Conservation (phyloP, 1,140 invertebrate species). For the Caenorhabditis remanei region DNA sequence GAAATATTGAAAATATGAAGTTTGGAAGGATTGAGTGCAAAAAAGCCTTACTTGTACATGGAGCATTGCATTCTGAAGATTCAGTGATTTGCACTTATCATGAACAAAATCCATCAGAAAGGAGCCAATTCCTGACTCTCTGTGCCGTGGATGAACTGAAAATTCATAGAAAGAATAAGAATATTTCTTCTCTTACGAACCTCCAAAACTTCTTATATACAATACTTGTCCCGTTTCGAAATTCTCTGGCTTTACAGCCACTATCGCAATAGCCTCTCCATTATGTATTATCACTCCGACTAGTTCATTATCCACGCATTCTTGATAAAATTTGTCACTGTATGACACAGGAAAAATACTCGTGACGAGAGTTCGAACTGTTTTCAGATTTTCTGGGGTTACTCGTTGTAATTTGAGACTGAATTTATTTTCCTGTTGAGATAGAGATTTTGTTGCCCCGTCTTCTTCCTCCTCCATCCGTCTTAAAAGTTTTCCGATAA, state of each 20-base stretch:
- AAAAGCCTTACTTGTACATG: constrained; percentile 16
- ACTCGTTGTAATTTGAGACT: constrained; percentile 8
- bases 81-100: constrained; percentile 17
- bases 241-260: constrained; percentile 19
- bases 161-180: neutral
- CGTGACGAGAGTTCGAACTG: constrained; percentile 9
- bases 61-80: neutral
- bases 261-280: constrained; percentile 30
- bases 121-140: constrained; percentile 34
- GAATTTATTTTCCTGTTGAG: neutral
- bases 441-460: neutral
- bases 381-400: constrained; percentile 15
- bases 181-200: neutral
- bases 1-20: neutral
- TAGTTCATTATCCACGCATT: constrained; percentile 11
- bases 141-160: constrained; percentile 27
- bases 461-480: constrained; percentile 20
- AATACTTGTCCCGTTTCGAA: constrained; percentile 1
- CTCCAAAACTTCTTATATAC: constrained; percentile 39
- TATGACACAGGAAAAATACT: constrained; percentile 36
- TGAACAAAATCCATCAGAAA: constrained; percentile 40
- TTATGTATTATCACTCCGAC: neutral
- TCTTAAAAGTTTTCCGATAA: neutral
- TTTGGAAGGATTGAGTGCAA: neutral
- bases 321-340: constrained; percentile 45